phyloP scores from a whole-genome alignment of 2,797 vertebrate genomes.

The Podargus strigoides region DNA sequence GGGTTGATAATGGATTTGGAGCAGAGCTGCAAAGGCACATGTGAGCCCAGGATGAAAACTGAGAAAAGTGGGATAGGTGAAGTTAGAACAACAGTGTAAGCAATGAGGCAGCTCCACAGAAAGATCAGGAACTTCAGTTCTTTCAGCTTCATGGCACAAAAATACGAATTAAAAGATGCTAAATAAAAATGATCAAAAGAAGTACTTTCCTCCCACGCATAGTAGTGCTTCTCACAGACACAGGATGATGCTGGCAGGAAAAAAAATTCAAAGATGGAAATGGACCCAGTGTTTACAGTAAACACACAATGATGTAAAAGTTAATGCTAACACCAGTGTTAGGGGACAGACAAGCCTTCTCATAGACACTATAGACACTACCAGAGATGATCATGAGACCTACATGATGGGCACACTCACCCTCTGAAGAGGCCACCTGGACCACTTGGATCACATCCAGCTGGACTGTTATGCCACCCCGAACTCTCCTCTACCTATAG shows the following conservation, averaged over 20 bases:
- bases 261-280: neutral
- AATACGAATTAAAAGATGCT: slow-evolving; percentile 6
- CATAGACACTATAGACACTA: neutral
- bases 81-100: neutral
- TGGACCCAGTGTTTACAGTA: neutral
- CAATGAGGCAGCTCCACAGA: neutral
- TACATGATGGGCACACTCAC: neutral
- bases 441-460: neutral
- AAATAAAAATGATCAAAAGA: slow-evolving; percentile 25
- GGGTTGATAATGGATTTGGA: neutral
- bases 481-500: neutral
- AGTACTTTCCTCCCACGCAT: neutral
- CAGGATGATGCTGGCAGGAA: neutral
- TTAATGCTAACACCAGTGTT: neutral
- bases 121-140: neutral
- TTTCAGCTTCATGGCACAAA: neutral
- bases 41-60: neutral
- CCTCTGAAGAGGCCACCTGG: neutral
- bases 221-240: neutral
- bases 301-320: neutral
- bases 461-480: rapidly evolving
- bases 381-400: neutral
- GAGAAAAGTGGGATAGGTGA: neutral
- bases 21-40: neutral
- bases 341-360: neutral